phyloP scores from a whole-genome alignment of 1,140 invertebrate species.

The Gryon sp. region DNA sequence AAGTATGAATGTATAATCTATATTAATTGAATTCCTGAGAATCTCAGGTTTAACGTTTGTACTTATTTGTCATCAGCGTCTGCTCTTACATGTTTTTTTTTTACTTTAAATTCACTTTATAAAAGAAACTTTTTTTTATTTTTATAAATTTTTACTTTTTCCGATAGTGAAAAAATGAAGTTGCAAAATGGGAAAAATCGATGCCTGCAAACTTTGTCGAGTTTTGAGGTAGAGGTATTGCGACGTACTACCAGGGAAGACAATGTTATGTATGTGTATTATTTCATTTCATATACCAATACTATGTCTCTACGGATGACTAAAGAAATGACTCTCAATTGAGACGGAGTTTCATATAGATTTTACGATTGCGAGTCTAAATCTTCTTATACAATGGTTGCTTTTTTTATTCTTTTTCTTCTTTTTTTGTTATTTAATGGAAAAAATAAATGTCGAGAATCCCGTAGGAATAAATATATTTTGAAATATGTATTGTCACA shows the following conservation, averaged over 20 bases:
- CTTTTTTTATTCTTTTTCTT: no score
- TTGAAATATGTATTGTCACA: no score
- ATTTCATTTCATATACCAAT: conserved; percentile 35
- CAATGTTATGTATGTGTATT: conserved; percentile 39
- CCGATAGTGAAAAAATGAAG: no score
- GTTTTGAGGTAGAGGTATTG: conserved; percentile 59
- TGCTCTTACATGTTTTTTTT: conserved; percentile 25
- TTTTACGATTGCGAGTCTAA: conserved; percentile 23
- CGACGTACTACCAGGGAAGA: conserved; percentile 59
- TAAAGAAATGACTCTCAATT: conserved; percentile 21
- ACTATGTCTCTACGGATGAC: conserved; percentile 32
- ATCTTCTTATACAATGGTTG: conserved; percentile 2
- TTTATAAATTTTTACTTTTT: conserved; percentile 1
- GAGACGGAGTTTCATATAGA: conserved; percentile 29
- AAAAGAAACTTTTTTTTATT: conserved; percentile 10
- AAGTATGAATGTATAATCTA: conserved; percentile 21
- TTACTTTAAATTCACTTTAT: not conserved
- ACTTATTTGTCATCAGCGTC: conserved; percentile 43
- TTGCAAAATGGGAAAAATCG: conserved; percentile 47
- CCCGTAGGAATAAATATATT: no score
- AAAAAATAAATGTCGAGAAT: conserved; percentile 8
- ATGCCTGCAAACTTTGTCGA: conserved; percentile 51
- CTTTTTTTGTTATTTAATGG: no score
- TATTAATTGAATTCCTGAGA: conserved; percentile 32
- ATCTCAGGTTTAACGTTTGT: conserved; percentile 46